Conservation (phyloP, 2,797 vertebrate species). For the Eurystomus glaucurus region DNA sequence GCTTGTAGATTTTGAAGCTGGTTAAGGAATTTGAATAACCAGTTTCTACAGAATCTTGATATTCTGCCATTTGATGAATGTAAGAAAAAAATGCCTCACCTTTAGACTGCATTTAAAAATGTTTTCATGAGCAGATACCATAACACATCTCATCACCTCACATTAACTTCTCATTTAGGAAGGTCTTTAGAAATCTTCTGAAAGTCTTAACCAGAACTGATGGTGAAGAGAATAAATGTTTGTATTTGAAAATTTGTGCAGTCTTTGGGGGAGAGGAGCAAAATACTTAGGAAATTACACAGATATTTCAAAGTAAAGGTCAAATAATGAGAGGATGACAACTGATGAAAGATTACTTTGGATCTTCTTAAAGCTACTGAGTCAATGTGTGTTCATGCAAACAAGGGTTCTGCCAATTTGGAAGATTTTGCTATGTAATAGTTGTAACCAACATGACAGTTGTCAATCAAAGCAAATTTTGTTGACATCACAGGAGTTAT, state of each 20-base stretch:
- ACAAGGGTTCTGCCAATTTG: background rate
- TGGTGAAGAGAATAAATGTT: background rate
- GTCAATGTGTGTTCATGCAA: background rate
- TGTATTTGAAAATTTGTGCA: background rate
- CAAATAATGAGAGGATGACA: background rate
- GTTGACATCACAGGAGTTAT: background rate
- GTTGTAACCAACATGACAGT: background rate
- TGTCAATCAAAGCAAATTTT: background rate
- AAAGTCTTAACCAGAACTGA: background rate
- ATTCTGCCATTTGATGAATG: background rate
- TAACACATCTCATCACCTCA: background rate
- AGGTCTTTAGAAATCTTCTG: background rate
- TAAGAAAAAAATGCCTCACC: background rate
- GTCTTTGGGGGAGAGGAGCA: background rate
- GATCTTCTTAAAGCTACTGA: background rate
- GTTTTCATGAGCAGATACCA: background rate
- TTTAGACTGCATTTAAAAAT: background rate
- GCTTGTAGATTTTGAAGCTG: background rate
- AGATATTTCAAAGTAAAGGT: background rate
- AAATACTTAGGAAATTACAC: background rate
- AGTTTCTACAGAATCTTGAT: background rate
- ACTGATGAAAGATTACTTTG: background rate
- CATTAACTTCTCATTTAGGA: background rate
- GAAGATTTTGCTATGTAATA: background rate
- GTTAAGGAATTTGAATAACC: background rate